Percentiles rank a stretch among this genome's conserved stretches.
Conservation (phyloP, 2,113 vertebrate species). For the Muscicapa adusta region DNA sequence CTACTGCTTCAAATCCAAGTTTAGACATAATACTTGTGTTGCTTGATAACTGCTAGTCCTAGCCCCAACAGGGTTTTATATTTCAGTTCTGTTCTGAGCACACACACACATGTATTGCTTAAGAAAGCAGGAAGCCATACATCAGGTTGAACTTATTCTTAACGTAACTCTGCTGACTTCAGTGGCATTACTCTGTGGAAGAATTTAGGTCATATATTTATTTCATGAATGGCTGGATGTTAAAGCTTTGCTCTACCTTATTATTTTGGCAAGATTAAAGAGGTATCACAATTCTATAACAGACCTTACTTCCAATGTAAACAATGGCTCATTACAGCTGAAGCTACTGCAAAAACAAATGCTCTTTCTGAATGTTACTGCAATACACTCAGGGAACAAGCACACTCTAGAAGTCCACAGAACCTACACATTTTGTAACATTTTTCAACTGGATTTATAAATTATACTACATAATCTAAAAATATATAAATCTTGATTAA, state of each 20-base stretch:
- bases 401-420: neutral
- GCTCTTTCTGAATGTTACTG: neutral
- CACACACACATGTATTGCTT: neutral
- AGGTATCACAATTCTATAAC: neutral
- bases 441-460: neutral
- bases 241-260: conserved; percentile 9
- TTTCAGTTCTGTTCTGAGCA: neutral
- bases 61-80: neutral
- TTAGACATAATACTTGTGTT: neutral
- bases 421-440: neutral
- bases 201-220: conserved; percentile 44
- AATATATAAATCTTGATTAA: neutral
- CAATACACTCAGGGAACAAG: neutral
- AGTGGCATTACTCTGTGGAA: neutral
- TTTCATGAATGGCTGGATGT: conserved; percentile 24
- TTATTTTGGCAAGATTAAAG: conserved; percentile 15
- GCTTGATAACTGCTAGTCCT: neutral
- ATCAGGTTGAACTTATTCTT: conserved; percentile 20
- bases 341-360: neutral
- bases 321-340: neutral
- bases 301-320: neutral
- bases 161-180: conserved; percentile 37
- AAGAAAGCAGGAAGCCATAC: conserved; percentile 31
- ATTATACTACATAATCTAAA: neutral
- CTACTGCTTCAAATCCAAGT: neutral